A percentile compares a stretch with the other conserved stretches of the same genome.
Evolutionary conservation across 2,113 vertebrate genomes (phyloP).

Genomic region (Prietella phreatophila): DNA sequence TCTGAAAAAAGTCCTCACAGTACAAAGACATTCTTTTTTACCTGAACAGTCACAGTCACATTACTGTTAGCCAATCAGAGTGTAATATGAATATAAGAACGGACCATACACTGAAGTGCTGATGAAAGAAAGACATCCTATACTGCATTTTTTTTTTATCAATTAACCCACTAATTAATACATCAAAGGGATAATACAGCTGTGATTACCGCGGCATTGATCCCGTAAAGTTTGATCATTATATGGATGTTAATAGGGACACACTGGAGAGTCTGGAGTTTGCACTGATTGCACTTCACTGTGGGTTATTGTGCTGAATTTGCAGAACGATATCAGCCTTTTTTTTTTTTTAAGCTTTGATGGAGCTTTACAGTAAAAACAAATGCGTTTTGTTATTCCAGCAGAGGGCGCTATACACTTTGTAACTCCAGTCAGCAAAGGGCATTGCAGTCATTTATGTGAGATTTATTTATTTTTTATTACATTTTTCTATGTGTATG

Average conservation of each 20-base stretch:
- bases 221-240: slow-evolving; percentile 64
- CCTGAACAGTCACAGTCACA: background rate
- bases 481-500: background rate
- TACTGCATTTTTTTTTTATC: slow-evolving; percentile 63
- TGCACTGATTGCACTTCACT: slow-evolving; percentile 72
- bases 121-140: slow-evolving; percentile 43
- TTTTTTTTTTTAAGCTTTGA: slow-evolving; percentile 13
- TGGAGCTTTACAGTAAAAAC: slow-evolving; percentile 55
- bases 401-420: slow-evolving; percentile 73
- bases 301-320: slow-evolving; percentile 72
- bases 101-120: background rate
- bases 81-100: background rate
- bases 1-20: background rate
- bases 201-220: slow-evolving; percentile 59
- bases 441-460: slow-evolving; percentile 57
- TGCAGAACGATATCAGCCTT: slow-evolving; percentile 61
- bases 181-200: slow-evolving; percentile 63
- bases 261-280: slow-evolving; percentile 62
- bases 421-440: slow-evolving; percentile 41
- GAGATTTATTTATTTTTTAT: slow-evolving; percentile 46
- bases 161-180: slow-evolving; percentile 69
- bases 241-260: slow-evolving; percentile 69
- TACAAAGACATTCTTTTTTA: background rate
- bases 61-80: background rate
- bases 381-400: slow-evolving; percentile 55